phyloP scores from a whole-genome alignment of 2,797 vertebrate species.

The Hoplostethus mediterraneus region DNA sequence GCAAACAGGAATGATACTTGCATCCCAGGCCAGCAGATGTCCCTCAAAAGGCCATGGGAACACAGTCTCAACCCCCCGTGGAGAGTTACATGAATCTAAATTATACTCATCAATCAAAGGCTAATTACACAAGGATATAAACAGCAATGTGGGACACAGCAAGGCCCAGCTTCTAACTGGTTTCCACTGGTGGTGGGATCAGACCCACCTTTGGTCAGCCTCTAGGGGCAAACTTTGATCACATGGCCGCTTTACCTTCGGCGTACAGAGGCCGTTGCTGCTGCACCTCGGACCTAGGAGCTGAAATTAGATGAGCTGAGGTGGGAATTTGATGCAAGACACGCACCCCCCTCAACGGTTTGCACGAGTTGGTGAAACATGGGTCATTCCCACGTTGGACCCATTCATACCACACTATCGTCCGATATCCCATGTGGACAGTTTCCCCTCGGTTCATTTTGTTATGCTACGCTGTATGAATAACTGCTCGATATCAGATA shows the following conservation, averaged over 20 bases:
- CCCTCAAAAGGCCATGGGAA: slow-evolving; percentile 3
- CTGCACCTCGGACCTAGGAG: slow-evolving; percentile 14
- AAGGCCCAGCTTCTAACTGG: slow-evolving; percentile 13
- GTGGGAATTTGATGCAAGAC: background rate
- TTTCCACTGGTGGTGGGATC: slow-evolving; percentile 40
- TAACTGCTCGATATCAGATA: no score
- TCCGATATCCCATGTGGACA: no score
- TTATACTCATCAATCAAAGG: slow-evolving; percentile 69
- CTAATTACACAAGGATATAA: slow-evolving; percentile 61
- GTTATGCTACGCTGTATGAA: no score
- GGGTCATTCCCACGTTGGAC: no score
- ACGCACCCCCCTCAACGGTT: no score
- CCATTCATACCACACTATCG: no score
- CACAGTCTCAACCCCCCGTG: slow-evolving; percentile 5
- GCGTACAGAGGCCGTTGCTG: slow-evolving; percentile 40
- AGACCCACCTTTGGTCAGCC: slow-evolving; percentile 47
- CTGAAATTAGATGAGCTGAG: slow-evolving; percentile 15
- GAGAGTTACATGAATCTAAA: slow-evolving; percentile 65
- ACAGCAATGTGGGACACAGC: slow-evolving; percentile 43
- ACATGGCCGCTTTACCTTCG: slow-evolving; percentile 56
- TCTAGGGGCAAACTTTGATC: slow-evolving; percentile 52
- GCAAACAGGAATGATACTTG: slow-evolving; percentile 5
- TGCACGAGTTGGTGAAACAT: no score
- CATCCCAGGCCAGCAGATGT: background rate
- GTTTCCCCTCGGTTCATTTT: no score